A percentile compares a stretch with the other conserved stretches of the same genome.
Evolutionary conservation across 2,797 vertebrate species (phyloP).

Genomic region (Agapornis canus): DNA sequence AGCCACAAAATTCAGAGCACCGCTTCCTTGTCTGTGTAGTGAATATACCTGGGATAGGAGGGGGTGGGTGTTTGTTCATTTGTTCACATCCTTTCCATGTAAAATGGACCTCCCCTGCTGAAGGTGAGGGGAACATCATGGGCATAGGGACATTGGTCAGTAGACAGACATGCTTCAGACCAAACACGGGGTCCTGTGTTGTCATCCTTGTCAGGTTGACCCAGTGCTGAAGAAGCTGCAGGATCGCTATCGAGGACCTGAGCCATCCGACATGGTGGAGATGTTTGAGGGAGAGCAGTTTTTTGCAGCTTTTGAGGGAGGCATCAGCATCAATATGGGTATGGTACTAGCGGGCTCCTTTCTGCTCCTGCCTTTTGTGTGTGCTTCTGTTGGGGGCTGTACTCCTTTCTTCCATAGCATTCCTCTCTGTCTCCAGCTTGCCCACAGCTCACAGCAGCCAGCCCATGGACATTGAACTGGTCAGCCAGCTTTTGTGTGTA

Average conservation of each 20-base stretch:
- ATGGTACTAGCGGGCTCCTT: neutral
- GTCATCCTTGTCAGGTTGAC: conserved; percentile 71
- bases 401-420: neutral
- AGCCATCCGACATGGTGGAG: conserved; percentile 93
- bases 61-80: neutral
- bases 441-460: neutral
- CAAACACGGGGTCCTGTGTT: neutral
- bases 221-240: conserved; percentile 73
- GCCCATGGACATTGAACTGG: neutral
- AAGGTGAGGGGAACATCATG: neutral
- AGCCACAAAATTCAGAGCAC: neutral
- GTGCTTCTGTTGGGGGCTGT: neutral
- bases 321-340: conserved; percentile 90
- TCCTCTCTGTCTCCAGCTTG: neutral
- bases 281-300: conserved; percentile 97
- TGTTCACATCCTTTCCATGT: neutral
- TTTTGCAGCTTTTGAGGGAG: conserved; percentile 94
- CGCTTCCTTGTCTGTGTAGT: neutral
- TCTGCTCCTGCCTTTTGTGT: neutral
- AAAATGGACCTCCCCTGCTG: neutral
- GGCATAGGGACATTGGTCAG: fast-evolving
- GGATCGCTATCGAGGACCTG: conserved; percentile 88
- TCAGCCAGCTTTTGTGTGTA: neutral
- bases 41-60: neutral
- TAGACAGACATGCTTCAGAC: neutral